Base-by-base conservation (phyloP, 2,797 vertebrate species). In the Zenarchopterus dispar region DNA sequence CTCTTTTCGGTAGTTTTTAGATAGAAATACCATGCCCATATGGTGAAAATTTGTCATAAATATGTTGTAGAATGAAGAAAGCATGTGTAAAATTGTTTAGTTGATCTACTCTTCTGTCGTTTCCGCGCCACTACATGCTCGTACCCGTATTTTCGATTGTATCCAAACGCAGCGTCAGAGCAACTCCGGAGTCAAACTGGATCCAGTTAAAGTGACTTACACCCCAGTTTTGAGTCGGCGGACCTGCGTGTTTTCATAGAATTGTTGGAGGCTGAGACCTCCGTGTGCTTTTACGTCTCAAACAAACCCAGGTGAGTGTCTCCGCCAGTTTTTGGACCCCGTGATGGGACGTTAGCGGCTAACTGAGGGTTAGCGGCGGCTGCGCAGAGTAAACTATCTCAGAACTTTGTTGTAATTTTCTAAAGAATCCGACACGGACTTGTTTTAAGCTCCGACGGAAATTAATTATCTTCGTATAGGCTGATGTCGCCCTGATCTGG, bases 131-230 rank as follows among this genome's bases (percentile, higher is more conserved):
- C n/a, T 58, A 3, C 1, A 23, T n/a, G 5, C 24, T 7, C 16
- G 10, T 4, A 15, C 5, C 15, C 4, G 1, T 3, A 21, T 62
- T 69, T 73, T 68, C 77, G n/a, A 67, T 23, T 8, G 60, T 5
- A n/a, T 1, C 0, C 0, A 43, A 87, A 87, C 0, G 77, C 77
- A 36, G 41, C 89, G 67, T 81, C 73, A 77, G 70, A 84, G 79
- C 65, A 75, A 73, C 71, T 49, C 73, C 63, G 45, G 52, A 47
- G 49, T 26, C 63, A 8, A 39, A 48, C 59, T 62, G 70, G 62
- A 67, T 61, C 56, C 73, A 49, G 47, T 73, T 70, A 58, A 65
- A 68, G 88, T 84, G 80, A 89, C 81, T 87, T 80, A 64, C 3
- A 0, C 18, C 8, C 42, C 62, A 51, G 15, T 71, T 66, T 3